phyloP scores from a whole-genome alignment of 2,888 invertebrate genomes.

The Drosophila lutescens region DNA sequence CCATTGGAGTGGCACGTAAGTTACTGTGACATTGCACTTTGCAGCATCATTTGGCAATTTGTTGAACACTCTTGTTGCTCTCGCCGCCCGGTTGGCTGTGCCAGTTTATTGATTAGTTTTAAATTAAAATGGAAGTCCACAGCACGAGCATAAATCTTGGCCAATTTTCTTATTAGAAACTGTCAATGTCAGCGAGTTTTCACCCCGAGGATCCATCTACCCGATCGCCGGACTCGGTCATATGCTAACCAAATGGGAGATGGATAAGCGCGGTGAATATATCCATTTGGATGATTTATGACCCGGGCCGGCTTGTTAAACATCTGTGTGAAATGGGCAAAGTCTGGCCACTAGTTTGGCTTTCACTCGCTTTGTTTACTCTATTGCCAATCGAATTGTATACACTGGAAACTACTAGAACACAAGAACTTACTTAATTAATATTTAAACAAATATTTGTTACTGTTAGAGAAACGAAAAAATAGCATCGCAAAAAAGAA shows the following conservation, averaged over 20 bases:
- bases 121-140: conserved; percentile 62
- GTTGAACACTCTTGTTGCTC: conserved; percentile 57
- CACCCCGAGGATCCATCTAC: conserved; percentile 43
- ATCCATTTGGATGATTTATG: conserved; percentile 70
- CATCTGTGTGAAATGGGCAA: conserved; percentile 75
- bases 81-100: conserved; percentile 21
- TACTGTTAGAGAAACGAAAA: too few relatives aligned
- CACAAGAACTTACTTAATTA: neutral
- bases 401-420: neutral
- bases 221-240: conserved; percentile 18
- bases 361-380: conserved; percentile 71
- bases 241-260: conserved; percentile 28
- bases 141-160: conserved; percentile 63
- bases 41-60: conserved; percentile 73
- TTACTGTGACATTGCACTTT: conserved; percentile 81
- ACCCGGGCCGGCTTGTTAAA: conserved; percentile 69
- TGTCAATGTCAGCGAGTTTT: conserved; percentile 68
- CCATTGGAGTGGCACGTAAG: conserved; percentile 60
- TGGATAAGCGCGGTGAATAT: conserved; percentile 38
- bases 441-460: neutral
- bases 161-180: conserved; percentile 74
- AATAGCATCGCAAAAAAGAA: too few relatives aligned
- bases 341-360: conserved; percentile 55
- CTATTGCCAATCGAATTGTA: conserved; percentile 52
- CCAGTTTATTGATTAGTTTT: conserved; percentile 73